Conservation (phyloP, 2,113 vertebrate genomes). For the Podarcis raffonei region DNA sequence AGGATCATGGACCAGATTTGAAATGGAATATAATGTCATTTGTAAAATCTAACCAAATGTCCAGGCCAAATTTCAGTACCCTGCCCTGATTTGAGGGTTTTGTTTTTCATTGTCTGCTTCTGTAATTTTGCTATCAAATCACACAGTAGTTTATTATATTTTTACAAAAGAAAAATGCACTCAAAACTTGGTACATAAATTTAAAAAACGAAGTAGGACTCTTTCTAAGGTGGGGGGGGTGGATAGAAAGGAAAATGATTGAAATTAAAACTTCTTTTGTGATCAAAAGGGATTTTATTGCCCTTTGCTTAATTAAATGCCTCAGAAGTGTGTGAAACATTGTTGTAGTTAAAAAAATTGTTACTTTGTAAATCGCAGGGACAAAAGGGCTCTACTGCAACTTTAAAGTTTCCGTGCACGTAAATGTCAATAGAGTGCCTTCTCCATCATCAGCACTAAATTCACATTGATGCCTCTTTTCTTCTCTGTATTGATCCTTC, state of each 20-base stretch:
- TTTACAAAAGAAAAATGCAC: not conserved
- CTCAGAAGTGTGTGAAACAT: conserved; percentile 72
- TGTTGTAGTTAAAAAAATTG: conserved; percentile 75
- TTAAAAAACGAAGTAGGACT: conserved; percentile 36
- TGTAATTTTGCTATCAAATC: conserved; percentile 45
- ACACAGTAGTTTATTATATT: conserved; percentile 21
- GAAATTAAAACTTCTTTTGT: conserved; percentile 52
- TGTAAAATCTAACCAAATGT: conserved; percentile 24
- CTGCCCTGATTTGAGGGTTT: conserved; percentile 21
- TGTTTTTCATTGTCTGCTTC: conserved; percentile 34
- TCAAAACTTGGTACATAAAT: conserved; percentile 35
- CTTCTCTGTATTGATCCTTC: conserved; percentile 99
- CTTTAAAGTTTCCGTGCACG: conserved; percentile 87
- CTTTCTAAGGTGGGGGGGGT: not conserved
- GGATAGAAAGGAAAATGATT: conserved; percentile 42
- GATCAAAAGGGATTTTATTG: conserved; percentile 71
- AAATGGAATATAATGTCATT: not conserved
- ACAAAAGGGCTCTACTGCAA: conserved; percentile 79
- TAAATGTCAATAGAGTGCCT: conserved; percentile 89
- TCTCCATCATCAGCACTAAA: conserved; percentile 99
- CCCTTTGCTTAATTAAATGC: conserved; percentile 79
- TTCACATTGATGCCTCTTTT: conserved; percentile 99
- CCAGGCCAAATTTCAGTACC: conserved; percentile 43
- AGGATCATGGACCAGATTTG: conserved; percentile 5
- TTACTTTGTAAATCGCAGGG: conserved; percentile 84